Conservation (phyloP, 2,888 invertebrate genomes). For the Xanthorhoe designata region DNA sequence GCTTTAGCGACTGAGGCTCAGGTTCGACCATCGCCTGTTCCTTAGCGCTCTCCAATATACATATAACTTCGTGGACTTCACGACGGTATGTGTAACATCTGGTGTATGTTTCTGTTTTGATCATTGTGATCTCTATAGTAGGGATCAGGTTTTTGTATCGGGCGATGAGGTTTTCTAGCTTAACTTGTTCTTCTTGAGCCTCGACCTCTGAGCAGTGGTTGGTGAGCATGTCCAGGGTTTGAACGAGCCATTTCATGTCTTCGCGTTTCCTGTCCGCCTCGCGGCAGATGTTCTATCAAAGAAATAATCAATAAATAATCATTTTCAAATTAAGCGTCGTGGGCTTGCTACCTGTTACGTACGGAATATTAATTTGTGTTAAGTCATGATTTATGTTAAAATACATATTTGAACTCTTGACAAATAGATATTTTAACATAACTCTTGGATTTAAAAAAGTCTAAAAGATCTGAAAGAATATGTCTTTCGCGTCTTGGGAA, state of each 20-base stretch:
- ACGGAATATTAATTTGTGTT: too few species aligned
- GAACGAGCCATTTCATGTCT: slow-evolving; percentile 98
- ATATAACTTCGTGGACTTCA: slow-evolving; percentile 94
- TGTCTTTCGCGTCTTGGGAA: too few species aligned
- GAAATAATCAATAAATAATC: slow-evolving; percentile 1
- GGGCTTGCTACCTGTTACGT: too few species aligned
- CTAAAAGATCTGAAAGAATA: too few species aligned
- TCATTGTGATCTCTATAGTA: slow-evolving; percentile 96
- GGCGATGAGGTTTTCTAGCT: slow-evolving; percentile 92
- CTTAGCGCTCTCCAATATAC: slow-evolving; percentile 90
- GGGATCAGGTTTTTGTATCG: slow-evolving; percentile 97
- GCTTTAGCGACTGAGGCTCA: slow-evolving; percentile 90
- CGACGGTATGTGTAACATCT: slow-evolving; percentile 96
- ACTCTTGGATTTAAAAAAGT: too few species aligned
- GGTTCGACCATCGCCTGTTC: slow-evolving; percentile 88
- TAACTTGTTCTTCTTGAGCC: slow-evolving; percentile 91
- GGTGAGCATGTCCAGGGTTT: slow-evolving; percentile 94
- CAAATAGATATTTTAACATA: too few species aligned
- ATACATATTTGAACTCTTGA: too few species aligned
- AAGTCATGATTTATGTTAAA: too few species aligned
- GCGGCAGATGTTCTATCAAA: slow-evolving; percentile 91
- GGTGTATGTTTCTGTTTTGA: slow-evolving; percentile 96
- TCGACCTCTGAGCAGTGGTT: slow-evolving; percentile 93
- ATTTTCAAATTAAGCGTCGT: too few species aligned
- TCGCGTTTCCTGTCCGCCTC: slow-evolving; percentile 96